Percentiles rank a stretch among this genome's conserved stretches.
Conservation (phyloP, 1,140 invertebrate genomes). For the Drosophila auraria region DNA sequence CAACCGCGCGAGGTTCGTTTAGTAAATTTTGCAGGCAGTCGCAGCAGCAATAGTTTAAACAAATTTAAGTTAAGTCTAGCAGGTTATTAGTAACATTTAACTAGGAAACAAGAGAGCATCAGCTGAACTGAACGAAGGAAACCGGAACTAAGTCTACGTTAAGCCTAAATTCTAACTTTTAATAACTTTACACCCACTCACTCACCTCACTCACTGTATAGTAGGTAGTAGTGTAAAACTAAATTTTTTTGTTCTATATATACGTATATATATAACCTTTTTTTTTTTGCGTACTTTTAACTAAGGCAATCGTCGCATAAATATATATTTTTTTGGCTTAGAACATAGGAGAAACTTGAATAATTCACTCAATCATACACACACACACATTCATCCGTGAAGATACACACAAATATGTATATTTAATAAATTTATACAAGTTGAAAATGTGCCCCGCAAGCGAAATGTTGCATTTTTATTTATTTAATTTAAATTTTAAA, state of each 20-base stretch:
- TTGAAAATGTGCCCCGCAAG: constrained; percentile 35
- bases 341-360: constrained; percentile 15
- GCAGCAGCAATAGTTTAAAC: constrained; percentile 27
- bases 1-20: constrained; percentile 9
- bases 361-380: constrained; percentile 21
- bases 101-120: constrained; percentile 1
- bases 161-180: constrained; percentile 20
- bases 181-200: constrained; percentile 8
- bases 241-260: constrained; percentile 34
- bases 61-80: constrained; percentile 34
- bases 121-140: constrained; percentile 20
- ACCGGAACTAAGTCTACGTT: constrained; percentile 20
- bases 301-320: constrained; percentile 37
- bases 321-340: constrained; percentile 57
- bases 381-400: constrained; percentile 13
- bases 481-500: background rate
- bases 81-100: constrained; percentile 28
- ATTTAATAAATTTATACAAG: constrained; percentile 76
- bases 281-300: constrained; percentile 31
- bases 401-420: constrained; percentile 48
- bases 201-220: constrained; percentile 8
- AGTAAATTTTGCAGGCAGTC: constrained; percentile 21
- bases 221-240: background rate
- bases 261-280: constrained; percentile 29
- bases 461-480: background rate